Percentiles rank a stretch among this genome's conserved stretches.
Evolutionary conservation across 1,140 invertebrate species (phyloP).

Genomic region (Drosophila truncata): DNA sequence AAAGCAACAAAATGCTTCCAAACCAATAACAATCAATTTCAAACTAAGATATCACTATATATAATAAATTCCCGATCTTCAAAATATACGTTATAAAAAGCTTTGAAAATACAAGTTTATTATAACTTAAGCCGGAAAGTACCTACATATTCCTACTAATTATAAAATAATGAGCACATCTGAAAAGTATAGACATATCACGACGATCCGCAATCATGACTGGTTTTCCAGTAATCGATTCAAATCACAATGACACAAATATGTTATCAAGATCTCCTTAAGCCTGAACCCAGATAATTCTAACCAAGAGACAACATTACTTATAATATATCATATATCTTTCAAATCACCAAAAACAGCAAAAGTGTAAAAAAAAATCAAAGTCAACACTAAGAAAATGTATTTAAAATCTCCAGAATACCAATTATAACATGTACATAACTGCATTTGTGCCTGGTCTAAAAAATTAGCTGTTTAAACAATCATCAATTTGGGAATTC

Average conservation of each 20-base stretch:
- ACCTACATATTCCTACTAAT: not conserved
- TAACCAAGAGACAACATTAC: not conserved
- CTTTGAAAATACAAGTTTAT: conserved; percentile 11
- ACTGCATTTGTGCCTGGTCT: conserved; percentile 7
- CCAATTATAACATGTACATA: conserved; percentile 1
- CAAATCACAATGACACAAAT: not conserved
- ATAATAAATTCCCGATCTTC: not conserved
- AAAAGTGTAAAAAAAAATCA: not conserved
- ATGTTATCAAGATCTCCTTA: not conserved
- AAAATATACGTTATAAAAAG: not conserved
- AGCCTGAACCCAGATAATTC: not conserved
- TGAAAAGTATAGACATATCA: conserved; percentile 10
- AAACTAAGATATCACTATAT: conserved; percentile 10
- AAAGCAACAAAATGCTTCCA: conserved; percentile 50
- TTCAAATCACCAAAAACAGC: not conserved
- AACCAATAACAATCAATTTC: conserved; percentile 63
- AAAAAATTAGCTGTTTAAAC: conserved; percentile 3
- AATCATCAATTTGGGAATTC: not conserved
- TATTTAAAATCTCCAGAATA: not conserved
- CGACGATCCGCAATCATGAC: not conserved
- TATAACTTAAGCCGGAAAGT: not conserved
- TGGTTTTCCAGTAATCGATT: not conserved
- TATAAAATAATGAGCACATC: not conserved
- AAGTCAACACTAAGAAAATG: not conserved
- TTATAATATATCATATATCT: not conserved